Evolutionary conservation across 64 coral and sea anemone genomes (phyloP), one percentile per base, ranked within the genome.

Genomic region (Anthopleura sola): DNA sequence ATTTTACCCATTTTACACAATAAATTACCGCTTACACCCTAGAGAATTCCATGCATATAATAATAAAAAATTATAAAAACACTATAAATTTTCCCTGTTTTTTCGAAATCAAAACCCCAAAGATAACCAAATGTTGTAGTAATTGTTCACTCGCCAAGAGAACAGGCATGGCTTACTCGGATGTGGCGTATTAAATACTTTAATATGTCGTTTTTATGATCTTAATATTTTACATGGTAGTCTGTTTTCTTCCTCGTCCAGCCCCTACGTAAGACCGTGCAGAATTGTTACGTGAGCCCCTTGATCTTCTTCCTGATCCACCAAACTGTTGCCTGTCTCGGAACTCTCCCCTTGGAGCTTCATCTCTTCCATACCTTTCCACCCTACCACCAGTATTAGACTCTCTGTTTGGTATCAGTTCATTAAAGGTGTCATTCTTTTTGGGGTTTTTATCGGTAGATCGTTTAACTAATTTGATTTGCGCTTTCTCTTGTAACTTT

Each of bases 401-500:
- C 16, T 80, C 78, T 48, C 37, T 71, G 11, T 49, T 46, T 53
- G 78, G 18, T 81, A 49, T 78, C 11, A 3, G 33, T 78, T 76
- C 37, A 39, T 76, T 44, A 6, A 44, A 44, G 4, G 40, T 44
- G 4, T 44, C 74, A 76, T 76, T 34, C 34, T 16, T 76, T 34
- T 37, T 76, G 2, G 17, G 34, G 24, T 5, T 38, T 48, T 48
- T 79, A 44, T 79, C 66, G 28, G 24, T 37, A 11, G 49, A 83
- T 31, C 82, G 82, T 56, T 83, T 83, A 36, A 83, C 82, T n/a
- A 83, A 51, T 83, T 83, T 83, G 47, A 19, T 26, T 57, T 83
- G 82, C 12, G 82, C 82, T 58, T 83, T 83, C 51, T 83, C 82
- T 60, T 83, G 82, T 36, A 83, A 39, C 36, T 83, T 83, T 34